Base-by-base conservation (phyloP, 2,888 invertebrate species). In the Hypomecis punctinalis region DNA sequence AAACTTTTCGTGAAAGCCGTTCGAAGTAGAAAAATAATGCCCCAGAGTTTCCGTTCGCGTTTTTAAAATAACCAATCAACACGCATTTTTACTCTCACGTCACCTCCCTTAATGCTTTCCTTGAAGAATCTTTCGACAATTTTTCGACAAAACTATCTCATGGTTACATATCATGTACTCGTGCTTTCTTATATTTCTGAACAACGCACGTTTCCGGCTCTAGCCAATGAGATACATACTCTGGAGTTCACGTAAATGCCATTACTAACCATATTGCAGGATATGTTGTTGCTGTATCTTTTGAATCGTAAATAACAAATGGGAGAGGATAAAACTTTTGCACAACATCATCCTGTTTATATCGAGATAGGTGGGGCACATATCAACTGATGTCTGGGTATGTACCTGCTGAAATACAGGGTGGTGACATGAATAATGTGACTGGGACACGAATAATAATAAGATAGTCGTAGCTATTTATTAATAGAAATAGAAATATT, bases 241-340 rank as follows among this genome's bases (percentile, higher is more conserved):
- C 54, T 66, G 53, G 53, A 66, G 61, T 66, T 66, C 72, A 77
- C 71, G 75, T 78, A 78, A 72, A 72, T 70, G 63, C 75, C 73
- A 75, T 78, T 76, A 70, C 75, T 68, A 75, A 78, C 73, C 76
- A 76, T 81, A 83, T 81, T 80, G 77, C 78, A 79, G 77, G 80
- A 81, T 80, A 81, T 89, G 88, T 89, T 89, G 85, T 89, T 88
- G 83, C 79, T 81, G 80, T 76, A 80, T 84, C 84, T 85, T 83
- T 85, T 89, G 82, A 88, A 79, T 83, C 88, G 90, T 89, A 90
- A 88, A 88, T 90, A 91, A 91, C 85, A 87, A 89, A 90, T 88
- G 86, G 85, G 80, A 75, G 79, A 80, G 79, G 81, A 82, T 82
- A 80, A 86, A 89, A 88, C 80, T 89, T 89, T 81, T 80, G 79